A percentile compares a stretch with the other conserved stretches of the same genome.
These are phyloP conservation scores for Sthenelais limicola DNA, from an alignment of 2,888 invertebrate genomes.

Conservation along the genomic window DNA sequence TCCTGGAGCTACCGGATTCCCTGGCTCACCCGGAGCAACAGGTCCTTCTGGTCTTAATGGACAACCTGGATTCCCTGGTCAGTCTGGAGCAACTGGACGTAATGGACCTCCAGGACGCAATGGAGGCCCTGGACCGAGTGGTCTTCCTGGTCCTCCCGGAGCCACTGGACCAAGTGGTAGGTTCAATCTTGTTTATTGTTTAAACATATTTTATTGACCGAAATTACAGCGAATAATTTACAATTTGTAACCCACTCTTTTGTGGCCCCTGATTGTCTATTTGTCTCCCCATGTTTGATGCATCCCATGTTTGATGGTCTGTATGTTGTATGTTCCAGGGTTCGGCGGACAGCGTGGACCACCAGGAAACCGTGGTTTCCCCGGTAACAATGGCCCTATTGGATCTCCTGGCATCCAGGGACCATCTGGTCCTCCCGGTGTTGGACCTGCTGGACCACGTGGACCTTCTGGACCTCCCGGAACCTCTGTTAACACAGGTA, in stretches of 20 bases:
- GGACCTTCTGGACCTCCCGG: slow-evolving; percentile 38
- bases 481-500: slow-evolving; percentile 18
- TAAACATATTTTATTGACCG: background rate
- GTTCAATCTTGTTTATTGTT: background rate
- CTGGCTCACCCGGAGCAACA: slow-evolving; percentile 25
- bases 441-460: slow-evolving; percentile 35
- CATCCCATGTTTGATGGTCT: too few species aligned
- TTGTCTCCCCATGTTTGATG: too few species aligned
- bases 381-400: slow-evolving; percentile 31
- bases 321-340: too few species aligned
- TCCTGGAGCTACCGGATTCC: slow-evolving; percentile 15
- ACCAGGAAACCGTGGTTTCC: slow-evolving; percentile 35
- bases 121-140: slow-evolving; percentile 21
- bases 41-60: slow-evolving; percentile 31
- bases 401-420: slow-evolving; percentile 34
- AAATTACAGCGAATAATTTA: too few species aligned
- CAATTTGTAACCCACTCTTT: too few species aligned
- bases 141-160: slow-evolving; percentile 17
- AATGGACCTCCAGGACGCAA: slow-evolving; percentile 20
- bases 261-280: too few species aligned
- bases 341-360: slow-evolving; percentile 33
- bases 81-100: slow-evolving; percentile 22
- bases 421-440: slow-evolving; percentile 23
- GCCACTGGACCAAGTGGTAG: background rate
- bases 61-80: slow-evolving; percentile 19